phyloP scores from a whole-genome alignment of 2,888 invertebrate species.

The Helobdella robusta region DNA sequence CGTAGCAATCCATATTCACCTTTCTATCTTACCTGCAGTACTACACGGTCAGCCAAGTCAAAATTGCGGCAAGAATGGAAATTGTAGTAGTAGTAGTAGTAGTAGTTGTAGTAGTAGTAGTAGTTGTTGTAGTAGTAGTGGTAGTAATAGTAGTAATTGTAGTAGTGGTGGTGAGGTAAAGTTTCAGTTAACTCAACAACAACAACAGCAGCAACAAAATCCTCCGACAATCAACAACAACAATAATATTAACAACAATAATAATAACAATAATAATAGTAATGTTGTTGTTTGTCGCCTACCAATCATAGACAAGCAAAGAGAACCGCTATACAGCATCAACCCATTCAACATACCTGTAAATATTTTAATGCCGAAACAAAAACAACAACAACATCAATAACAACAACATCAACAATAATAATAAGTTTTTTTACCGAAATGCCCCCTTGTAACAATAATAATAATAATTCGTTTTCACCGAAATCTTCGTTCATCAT shows the following conservation, averaged over 20 bases:
- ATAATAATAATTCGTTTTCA: too few species aligned
- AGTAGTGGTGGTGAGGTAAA: slow-evolving; percentile 7
- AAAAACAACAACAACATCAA: too few species aligned
- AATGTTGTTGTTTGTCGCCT: slow-evolving; percentile 3
- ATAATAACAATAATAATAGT: not conserved
- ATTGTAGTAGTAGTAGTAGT: slow-evolving; percentile 1
- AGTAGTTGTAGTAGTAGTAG: not conserved
- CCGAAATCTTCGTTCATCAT: too few species aligned
- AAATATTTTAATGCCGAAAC: too few species aligned
- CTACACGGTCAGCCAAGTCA: not conserved
- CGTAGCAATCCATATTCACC: not conserved
- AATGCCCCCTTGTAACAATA: too few species aligned
- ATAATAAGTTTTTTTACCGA: too few species aligned
- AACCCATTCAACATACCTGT: too few species aligned
- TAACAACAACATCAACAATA: too few species aligned
- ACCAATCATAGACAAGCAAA: too few species aligned
- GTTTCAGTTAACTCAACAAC: not conserved
- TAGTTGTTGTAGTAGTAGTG: not conserved
- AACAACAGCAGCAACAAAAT: not conserved
- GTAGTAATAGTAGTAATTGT: slow-evolving; percentile 12
- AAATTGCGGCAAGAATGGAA: not conserved
- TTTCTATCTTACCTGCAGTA: too few species aligned
- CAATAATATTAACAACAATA: not conserved
- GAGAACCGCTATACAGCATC: too few species aligned
- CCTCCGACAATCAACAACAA: too few species aligned